Evolutionary conservation across 2,888 invertebrate species (phyloP).

Genomic region (Pseudanteris insignis): DNA sequence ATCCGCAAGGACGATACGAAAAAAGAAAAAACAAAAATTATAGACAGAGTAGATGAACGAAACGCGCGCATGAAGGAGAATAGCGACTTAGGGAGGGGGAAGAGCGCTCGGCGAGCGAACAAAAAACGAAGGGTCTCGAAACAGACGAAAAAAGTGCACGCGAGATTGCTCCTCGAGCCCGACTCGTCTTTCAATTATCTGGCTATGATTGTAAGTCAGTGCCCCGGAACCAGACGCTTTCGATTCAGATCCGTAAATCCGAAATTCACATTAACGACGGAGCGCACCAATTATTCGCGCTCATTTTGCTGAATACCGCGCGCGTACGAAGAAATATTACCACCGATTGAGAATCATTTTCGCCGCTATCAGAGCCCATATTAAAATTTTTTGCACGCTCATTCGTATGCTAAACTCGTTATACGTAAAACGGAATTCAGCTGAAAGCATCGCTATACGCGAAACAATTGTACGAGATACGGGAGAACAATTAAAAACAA

Average conservation of each 20-base stretch:
- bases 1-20: not conserved
- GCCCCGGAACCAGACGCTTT: slow-evolving; percentile 13
- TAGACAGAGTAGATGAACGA: too few relatives aligned
- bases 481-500: too few relatives aligned
- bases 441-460: too few relatives aligned
- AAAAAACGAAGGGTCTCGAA: slow-evolving; percentile 4
- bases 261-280: slow-evolving; percentile 19
- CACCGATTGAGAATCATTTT: too few relatives aligned
- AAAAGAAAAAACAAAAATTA: not conserved
- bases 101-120: not conserved
- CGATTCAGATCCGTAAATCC: slow-evolving; percentile 23
- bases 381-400: too few relatives aligned
- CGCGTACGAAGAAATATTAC: too few relatives aligned
- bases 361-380: too few relatives aligned
- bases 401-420: too few relatives aligned
- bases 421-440: too few relatives aligned
- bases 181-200: slow-evolving; percentile 40
- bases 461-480: too few relatives aligned
- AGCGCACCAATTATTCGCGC: not conserved
- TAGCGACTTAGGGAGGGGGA: too few relatives aligned
- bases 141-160: slow-evolving; percentile 3
- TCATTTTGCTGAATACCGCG: slow-evolving; percentile 1
- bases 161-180: slow-evolving; percentile 30
- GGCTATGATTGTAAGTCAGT: slow-evolving; percentile 34
- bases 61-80: too few relatives aligned